phyloP scores from a whole-genome alignment of 92 coral and sea anemone species.

The Phenganax marumi region DNA sequence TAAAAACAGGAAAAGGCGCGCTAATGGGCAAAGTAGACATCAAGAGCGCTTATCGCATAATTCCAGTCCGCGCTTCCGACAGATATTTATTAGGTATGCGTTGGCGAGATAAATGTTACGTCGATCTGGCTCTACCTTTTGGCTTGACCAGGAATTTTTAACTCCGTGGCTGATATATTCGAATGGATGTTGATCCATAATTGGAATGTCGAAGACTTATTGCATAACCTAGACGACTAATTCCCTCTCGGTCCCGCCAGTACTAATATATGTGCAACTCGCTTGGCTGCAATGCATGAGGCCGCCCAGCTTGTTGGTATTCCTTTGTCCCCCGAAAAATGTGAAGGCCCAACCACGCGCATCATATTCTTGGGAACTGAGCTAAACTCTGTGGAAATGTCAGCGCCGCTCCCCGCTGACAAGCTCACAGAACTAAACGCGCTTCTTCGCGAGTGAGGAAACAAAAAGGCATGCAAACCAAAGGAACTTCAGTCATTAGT shows the following conservation, averaged over 20 bases:
- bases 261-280: constrained; percentile 5
- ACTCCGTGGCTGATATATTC: constrained; percentile 2
- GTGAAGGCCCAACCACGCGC: constrained; percentile 14
- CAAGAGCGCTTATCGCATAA: no score
- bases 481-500: constrained; percentile 22
- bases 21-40: constrained; percentile 56
- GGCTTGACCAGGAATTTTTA: constrained; percentile 28
- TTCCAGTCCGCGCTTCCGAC: constrained; percentile 55
- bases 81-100: constrained; percentile 49
- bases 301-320: background rate
- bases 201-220: constrained; percentile 8
- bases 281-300: background rate
- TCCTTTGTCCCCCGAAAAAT: constrained; percentile 24
- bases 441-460: background rate
- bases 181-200: constrained; percentile 28
- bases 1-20: no score
- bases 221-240: constrained; percentile 45
- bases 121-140: constrained; percentile 4
- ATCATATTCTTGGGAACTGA: constrained; percentile 37
- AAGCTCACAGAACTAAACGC: constrained; percentile 14
- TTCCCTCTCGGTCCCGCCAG: constrained; percentile 21
- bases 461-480: background rate
- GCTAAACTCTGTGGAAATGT: constrained; percentile 8
- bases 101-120: constrained; percentile 43
- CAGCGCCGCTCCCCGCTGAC: constrained; percentile 29